Evolutionary conservation across 2,113 vertebrate species (phyloP), one percentile per base, ranked within the genome.

Genomic region (Oryzias celebensis): DNA sequence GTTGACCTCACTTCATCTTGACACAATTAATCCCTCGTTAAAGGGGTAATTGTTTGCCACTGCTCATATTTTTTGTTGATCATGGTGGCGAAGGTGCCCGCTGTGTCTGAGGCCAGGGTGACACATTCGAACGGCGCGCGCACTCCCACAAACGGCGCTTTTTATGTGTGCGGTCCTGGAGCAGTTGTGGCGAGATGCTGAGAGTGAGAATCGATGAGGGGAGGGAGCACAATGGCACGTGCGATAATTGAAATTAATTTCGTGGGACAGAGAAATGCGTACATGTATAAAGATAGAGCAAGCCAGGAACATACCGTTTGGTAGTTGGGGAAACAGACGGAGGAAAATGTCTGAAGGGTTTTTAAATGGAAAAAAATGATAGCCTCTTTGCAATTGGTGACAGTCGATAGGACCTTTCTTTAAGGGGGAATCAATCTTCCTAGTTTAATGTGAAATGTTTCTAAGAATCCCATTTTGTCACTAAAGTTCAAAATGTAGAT

Each of bases 11-110:
- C 88, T 92, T 89, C 85, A 90, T 91, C 86, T 87, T 87, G 87
- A 88, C 89, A 90, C 85, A 91, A 92, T 92, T 89, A 92, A 92
- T 90, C 85, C 87, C 88, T 91, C 87, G 84, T 92, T 92, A 92
- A 85, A 77, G 71, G 78, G 87, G 81, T 91, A 92, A 92, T 92
- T 91, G 90, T 91, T 91, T 89, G 85, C 84, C 76, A 80, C 73
- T 77, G 86, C 87, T 90, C 88, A 90, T 92, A 91, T 92, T 92
- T 92, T 91, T 90, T 89, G 90, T 90, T 87, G 90, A 87, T 78
- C 81, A 77, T 79, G 44, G 84, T 79, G 85, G 83, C 76, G 85
- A 89, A 88, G 87, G 88, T 89, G 87, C 85, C 87, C 83, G 78
- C 84, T 87, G 78, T 22, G 41, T 65, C 71, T 47, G 41, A 50